These are phyloP conservation scores for Nycticorax nycticorax DNA, from an alignment of 2,113 vertebrate genomes.

Conservation along the genomic window DNA sequence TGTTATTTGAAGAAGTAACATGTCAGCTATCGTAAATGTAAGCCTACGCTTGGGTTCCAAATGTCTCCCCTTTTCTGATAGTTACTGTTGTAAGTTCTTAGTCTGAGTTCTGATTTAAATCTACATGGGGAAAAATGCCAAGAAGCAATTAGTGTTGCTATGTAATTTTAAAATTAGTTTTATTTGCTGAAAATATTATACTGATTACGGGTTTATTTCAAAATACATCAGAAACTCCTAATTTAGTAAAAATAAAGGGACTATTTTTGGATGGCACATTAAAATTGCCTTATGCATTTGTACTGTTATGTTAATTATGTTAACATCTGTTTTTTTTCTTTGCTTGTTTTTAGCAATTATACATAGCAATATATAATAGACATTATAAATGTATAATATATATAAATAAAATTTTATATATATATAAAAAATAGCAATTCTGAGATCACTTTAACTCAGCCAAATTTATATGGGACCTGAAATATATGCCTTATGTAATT, in stretches of 20 bases:
- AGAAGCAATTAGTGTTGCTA: neutral
- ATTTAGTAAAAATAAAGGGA: neutral
- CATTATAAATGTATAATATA: too few species aligned
- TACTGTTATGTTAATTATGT: neutral
- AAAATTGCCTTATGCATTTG: neutral
- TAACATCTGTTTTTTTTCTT: neutral
- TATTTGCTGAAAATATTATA: constrained; percentile 11
- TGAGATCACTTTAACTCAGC: neutral
- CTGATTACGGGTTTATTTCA: constrained; percentile 7
- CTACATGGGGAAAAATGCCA: neutral
- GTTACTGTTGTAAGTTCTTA: neutral
- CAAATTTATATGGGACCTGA: neutral
- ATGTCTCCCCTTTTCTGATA: neutral
- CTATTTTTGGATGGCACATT: neutral
- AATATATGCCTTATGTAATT: neutral
- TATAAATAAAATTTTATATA: too few species aligned
- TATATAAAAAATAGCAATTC: neutral
- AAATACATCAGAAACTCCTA: neutral
- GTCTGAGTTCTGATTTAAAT: neutral
- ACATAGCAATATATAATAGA: too few species aligned
- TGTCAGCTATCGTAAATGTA: neutral
- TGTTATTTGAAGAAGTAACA: neutral
- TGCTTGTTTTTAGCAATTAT: neutral
- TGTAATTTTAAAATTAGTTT: constrained; percentile 33
- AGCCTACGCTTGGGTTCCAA: neutral